Base-by-base conservation (phyloP, 2,797 vertebrate genomes). In the Garrulus glandarius region DNA sequence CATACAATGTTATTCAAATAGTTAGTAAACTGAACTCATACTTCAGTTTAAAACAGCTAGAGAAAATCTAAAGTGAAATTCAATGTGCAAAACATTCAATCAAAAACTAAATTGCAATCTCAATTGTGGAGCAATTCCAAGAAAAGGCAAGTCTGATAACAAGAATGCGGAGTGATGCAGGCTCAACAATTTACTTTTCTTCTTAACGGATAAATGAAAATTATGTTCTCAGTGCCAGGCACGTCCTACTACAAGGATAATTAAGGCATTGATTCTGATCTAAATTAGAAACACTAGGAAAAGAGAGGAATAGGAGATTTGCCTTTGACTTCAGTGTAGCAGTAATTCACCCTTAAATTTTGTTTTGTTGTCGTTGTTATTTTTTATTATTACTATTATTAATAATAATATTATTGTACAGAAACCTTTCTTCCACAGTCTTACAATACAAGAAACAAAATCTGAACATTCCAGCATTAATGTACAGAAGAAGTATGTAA, bases 61-160 rank as follows among this genome's bases (percentile, higher is more conserved):
- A 84, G 76, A 95, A 97, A 95, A 95, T 87, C 43, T 71, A 30
- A 94, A 96, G 89, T 95, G 91, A 96, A 96, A 92, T 87, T 87
- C 87, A 91, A 87, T 92, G 84, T 78, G 82, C 72, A 96, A 96
- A 92, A 91, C 65, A 65, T 94, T 95, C 91, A 96, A 83, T 96
- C 87, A 97, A 78, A 95, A 84, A 41, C 61, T 75, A 91, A 96
- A 93, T 78, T 93, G 19, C 76, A 89, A n/a, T 93, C 84, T 89
- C 87, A 81, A 4, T 85, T 87, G 92, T 93, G 92, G 76, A 95
- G 60, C 59, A 72, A 89, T 97, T 94, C 84, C 84, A 96, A 91
- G 92, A 91, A 96, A 96, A 96, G 72, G 46, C 79, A 91, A 89
- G 79, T 69, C 30, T 76, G 49, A 57, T 89, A 96, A 94, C 50